A percentile compares a stretch with the other conserved stretches of the same genome.
Conservation (phyloP, 2,888 invertebrate species). For the Rhynchonema sp. region DNA sequence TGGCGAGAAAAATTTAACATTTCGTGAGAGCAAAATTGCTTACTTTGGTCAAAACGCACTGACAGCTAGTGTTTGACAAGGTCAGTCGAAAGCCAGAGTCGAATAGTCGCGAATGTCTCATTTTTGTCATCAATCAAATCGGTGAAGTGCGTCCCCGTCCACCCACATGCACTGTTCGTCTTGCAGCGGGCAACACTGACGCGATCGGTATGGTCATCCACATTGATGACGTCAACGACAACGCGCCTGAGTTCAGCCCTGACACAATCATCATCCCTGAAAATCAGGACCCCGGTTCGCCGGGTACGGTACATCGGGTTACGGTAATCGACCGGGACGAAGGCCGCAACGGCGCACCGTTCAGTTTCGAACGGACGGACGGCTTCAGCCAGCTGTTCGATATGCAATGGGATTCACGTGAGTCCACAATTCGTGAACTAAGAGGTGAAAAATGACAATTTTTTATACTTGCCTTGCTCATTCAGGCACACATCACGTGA, state of each 20-base stretch:
- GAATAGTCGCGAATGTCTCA: too few species aligned
- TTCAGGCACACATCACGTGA: background rate
- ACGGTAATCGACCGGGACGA: constrained; percentile 22
- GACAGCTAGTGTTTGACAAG: too few species aligned
- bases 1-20: too few species aligned
- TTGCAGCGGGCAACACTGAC: constrained; percentile 51
- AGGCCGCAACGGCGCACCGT: constrained; percentile 87
- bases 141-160: too few species aligned
- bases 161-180: background rate
- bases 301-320: constrained; percentile 49
- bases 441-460: too few species aligned
- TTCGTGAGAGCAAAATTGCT: too few species aligned
- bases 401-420: background rate
- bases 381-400: background rate
- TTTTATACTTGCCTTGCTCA: too few species aligned
- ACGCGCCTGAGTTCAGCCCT: constrained; percentile 61
- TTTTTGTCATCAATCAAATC: too few species aligned
- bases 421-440: too few species aligned
- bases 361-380: constrained; percentile 55
- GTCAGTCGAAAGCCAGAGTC: too few species aligned
- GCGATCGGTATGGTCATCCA: constrained; percentile 54
- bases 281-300: constrained; percentile 71
- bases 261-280: constrained; percentile 52
- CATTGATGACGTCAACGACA: constrained; percentile 72
- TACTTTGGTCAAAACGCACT: too few species aligned